Percentiles rank a stretch among this genome's conserved stretches.
Evolutionary conservation across 2,113 vertebrate genomes (phyloP).

Genomic region (Xyrauchen texanus): DNA sequence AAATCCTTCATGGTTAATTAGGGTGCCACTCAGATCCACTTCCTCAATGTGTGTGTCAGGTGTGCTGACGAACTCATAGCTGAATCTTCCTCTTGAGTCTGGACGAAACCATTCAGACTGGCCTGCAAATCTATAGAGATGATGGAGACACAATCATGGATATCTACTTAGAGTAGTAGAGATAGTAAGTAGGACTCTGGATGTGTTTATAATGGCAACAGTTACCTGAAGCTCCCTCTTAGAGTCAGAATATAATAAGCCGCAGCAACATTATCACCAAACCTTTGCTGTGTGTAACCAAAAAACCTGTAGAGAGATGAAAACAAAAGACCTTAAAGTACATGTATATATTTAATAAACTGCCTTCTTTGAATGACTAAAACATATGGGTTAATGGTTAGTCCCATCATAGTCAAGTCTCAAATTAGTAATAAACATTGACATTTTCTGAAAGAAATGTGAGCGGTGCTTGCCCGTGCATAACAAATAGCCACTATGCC

Average conservation of each 20-base stretch:
- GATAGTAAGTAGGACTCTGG: not conserved
- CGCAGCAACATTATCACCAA: conserved; percentile 69
- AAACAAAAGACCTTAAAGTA: not conserved
- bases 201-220: not conserved
- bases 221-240: conserved; percentile 80
- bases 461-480: too few relatives aligned
- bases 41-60: conserved; percentile 70
- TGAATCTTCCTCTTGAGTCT: conserved; percentile 55
- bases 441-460: too few relatives aligned
- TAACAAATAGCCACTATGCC: too few relatives aligned
- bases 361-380: too few relatives aligned
- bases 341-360: too few relatives aligned
- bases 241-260: conserved; percentile 74
- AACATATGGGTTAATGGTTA: too few relatives aligned
- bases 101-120: conserved; percentile 74
- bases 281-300: conserved; percentile 33
- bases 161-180: not conserved
- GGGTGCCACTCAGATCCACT: conserved; percentile 75
- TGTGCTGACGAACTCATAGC: conserved; percentile 63
- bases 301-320: conserved; percentile 66
- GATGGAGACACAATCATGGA: not conserved
- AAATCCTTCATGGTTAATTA: conserved; percentile 78
- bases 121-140: conserved; percentile 73
- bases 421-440: too few relatives aligned
- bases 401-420: too few relatives aligned